phyloP scores from a whole-genome alignment of 2,797 vertebrate species.

The Poecilia picta region DNA sequence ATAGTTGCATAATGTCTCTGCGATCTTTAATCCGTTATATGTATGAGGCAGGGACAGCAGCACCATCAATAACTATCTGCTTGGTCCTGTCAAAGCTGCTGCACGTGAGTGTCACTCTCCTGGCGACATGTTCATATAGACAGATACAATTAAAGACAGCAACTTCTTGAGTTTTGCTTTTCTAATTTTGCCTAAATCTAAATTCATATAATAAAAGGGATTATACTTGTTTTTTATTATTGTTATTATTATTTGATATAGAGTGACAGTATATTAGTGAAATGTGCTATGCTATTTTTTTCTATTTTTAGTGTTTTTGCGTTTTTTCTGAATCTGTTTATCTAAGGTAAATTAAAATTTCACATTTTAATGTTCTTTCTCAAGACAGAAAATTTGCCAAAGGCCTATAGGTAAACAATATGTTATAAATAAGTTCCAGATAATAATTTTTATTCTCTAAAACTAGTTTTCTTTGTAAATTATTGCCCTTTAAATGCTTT shows the following conservation, averaged over 20 bases:
- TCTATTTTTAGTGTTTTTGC: neutral
- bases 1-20: conserved; percentile 69
- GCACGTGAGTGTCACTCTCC: conserved; percentile 39
- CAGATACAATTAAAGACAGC: conserved; percentile 30
- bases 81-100: conserved; percentile 40
- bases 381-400: neutral
- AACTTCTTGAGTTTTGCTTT: conserved; percentile 1
- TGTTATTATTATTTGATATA: neutral
- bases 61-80: conserved; percentile 46
- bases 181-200: neutral
- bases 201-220: neutral
- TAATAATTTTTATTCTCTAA: neutral
- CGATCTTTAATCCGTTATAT: conserved; percentile 71
- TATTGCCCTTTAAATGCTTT: neutral
- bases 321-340: neutral
- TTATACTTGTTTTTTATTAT: neutral
- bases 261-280: conserved; percentile 5
- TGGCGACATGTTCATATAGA: conserved; percentile 16
- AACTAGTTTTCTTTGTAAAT: neutral
- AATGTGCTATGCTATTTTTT: neutral
- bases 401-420: neutral
- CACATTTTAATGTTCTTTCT: neutral
- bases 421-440: neutral
- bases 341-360: neutral
- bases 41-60: conserved; percentile 56